A percentile compares a stretch with the other conserved stretches of the same genome.
These are phyloP conservation scores for Panagrolaimus sp. DNA, from an alignment of 1,140 invertebrate species.

Conservation along the genomic window DNA sequence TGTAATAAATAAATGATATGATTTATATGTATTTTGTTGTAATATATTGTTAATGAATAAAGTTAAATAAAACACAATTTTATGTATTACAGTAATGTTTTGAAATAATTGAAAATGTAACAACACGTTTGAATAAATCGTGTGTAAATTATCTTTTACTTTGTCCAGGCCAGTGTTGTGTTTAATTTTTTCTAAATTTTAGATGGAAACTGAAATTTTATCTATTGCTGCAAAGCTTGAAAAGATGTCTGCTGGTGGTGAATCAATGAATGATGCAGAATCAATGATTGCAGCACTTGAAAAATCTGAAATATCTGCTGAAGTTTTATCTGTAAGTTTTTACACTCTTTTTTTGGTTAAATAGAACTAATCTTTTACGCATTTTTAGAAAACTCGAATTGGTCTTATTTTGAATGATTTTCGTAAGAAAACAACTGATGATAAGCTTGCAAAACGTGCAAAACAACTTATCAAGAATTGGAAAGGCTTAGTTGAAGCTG, in stretches of 20 bases:
- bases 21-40: no score
- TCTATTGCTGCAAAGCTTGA: background rate
- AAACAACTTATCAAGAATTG: constrained; percentile 94
- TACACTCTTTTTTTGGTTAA: background rate
- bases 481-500: constrained; percentile 74
- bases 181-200: background rate
- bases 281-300: constrained; percentile 46
- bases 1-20: no score
- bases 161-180: background rate
- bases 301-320: constrained; percentile 42
- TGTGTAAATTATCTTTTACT: constrained; percentile 12
- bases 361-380: background rate
- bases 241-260: background rate
- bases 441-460: constrained; percentile 84
- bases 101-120: constrained; percentile 1
- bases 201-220: background rate
- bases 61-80: no score
- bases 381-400: constrained; percentile 77
- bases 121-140: background rate
- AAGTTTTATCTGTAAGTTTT: constrained; percentile 48
- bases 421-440: constrained; percentile 86
- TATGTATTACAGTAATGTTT: no score
- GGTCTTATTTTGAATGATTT: constrained; percentile 97
- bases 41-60: no score
- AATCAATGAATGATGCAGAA: constrained; percentile 33